Conservation (phyloP, 2,797 vertebrate genomes). For the Hoplostethus atlanticus region DNA sequence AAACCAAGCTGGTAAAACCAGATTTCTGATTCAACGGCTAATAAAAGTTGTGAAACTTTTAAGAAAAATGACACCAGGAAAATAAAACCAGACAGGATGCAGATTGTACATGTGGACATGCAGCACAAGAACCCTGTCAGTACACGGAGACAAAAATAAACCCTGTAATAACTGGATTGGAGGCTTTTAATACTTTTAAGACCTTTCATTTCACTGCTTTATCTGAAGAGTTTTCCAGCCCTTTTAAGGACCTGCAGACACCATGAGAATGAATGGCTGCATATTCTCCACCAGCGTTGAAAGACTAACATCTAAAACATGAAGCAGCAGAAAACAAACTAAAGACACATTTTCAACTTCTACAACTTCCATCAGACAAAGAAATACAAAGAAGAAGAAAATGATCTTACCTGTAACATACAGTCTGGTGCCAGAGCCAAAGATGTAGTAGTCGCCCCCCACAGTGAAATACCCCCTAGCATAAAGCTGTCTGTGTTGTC, state of each 20-base stretch:
- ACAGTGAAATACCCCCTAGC: constrained; percentile 32
- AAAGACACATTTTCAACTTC: constrained; percentile 12
- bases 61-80: too few relatives aligned
- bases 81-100: too few relatives aligned
- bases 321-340: neutral
- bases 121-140: too few relatives aligned
- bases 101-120: too few relatives aligned
- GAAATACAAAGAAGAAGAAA: neutral
- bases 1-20: too few relatives aligned
- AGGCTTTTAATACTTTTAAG: neutral
- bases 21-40: too few relatives aligned
- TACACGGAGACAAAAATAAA: constrained; percentile 3
- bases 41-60: too few relatives aligned
- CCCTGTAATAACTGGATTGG: neutral
- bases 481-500: constrained; percentile 41
- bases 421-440: constrained; percentile 58
- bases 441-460: constrained; percentile 16
- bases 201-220: too few relatives aligned
- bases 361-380: neutral
- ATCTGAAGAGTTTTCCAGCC: too few relatives aligned
- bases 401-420: constrained; percentile 42
- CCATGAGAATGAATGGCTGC: neutral
- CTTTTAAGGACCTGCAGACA: too few relatives aligned
- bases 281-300: constrained; percentile 5
- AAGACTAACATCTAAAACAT: constrained; percentile 9